Evolutionary conservation across 2,113 vertebrate species (phyloP).

Genomic region (Leucopsar rothschildi): DNA sequence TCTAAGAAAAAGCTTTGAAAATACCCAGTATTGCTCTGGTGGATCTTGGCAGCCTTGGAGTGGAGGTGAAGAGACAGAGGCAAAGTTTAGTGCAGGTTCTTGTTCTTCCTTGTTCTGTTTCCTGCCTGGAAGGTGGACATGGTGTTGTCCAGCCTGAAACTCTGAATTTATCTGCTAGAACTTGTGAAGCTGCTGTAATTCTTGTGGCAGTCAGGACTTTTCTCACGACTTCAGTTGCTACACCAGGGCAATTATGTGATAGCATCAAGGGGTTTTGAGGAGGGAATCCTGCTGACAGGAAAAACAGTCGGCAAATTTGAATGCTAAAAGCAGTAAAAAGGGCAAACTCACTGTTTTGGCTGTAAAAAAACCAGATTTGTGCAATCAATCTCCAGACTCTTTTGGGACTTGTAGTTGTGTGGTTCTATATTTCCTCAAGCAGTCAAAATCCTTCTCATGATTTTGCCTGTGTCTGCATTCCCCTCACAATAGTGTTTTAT

Average conservation of each 20-base stretch:
- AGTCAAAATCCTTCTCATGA: not conserved
- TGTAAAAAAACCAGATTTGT: not conserved
- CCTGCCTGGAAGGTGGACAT: not conserved
- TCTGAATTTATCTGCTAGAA: not conserved
- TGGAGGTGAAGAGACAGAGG: not conserved
- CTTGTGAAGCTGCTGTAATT: not conserved
- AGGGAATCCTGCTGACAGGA: not conserved
- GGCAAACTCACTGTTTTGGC: not conserved
- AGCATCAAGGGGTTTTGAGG: not conserved
- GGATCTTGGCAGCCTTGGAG: not conserved
- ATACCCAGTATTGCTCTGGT: fast-evolving
- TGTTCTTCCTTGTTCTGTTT: not conserved
- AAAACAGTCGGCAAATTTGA: not conserved
- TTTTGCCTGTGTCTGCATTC: not conserved
- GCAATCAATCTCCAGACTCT: not conserved
- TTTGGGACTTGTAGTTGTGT: not conserved
- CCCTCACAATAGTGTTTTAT: not conserved
- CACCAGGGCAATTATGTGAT: not conserved
- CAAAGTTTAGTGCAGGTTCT: not conserved
- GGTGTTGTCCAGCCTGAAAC: not conserved
- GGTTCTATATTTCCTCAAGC: not conserved
- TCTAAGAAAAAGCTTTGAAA: not conserved
- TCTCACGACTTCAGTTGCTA: fast-evolving
- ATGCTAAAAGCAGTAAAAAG: not conserved
- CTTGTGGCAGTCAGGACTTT: not conserved